Conservation (phyloP, 2,797 vertebrate genomes). For the Lutjanus argentimaculatus region DNA sequence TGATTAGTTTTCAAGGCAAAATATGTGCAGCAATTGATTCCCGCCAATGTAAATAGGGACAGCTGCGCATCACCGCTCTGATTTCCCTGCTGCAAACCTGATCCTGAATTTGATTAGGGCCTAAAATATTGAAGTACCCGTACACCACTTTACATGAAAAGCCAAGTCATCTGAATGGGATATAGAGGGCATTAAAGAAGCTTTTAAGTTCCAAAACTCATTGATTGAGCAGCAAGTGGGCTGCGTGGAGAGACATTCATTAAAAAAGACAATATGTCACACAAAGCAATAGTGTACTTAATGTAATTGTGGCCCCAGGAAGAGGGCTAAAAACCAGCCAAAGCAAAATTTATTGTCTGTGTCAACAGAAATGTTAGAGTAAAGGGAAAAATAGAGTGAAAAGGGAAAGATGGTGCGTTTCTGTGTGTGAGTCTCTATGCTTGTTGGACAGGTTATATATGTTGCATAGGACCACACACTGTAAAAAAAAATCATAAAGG, state of each 20-base stretch:
- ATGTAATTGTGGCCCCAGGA: constrained; percentile 56
- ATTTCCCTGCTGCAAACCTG: constrained; percentile 29
- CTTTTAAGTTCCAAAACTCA: constrained; percentile 55
- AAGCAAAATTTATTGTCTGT: constrained; percentile 42
- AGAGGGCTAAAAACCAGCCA: constrained; percentile 39
- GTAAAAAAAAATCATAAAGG: no score
- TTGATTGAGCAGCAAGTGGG: constrained; percentile 34
- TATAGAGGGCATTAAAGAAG: constrained; percentile 29
- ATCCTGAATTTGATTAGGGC: constrained; percentile 47
- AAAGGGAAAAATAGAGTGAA: constrained; percentile 26
- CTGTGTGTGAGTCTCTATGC: not conserved
- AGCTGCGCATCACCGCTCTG: constrained; percentile 4
- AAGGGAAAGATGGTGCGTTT: constrained; percentile 6
- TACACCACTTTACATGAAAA: constrained; percentile 26
- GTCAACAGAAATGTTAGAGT: constrained; percentile 52
- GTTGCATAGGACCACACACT: not conserved
- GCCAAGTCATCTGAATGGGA: constrained; percentile 40
- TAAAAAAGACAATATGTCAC: constrained; percentile 40
- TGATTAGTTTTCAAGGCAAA: constrained; percentile 39
- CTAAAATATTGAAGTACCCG: constrained; percentile 19
- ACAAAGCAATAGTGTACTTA: constrained; percentile 49
- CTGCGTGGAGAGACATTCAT: constrained; percentile 30
- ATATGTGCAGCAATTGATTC: constrained; percentile 42
- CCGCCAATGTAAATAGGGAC: constrained; percentile 24
- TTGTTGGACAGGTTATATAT: constrained; percentile 16